phyloP scores from a whole-genome alignment of 2,888 invertebrate species.

The Diarsia rubi region DNA sequence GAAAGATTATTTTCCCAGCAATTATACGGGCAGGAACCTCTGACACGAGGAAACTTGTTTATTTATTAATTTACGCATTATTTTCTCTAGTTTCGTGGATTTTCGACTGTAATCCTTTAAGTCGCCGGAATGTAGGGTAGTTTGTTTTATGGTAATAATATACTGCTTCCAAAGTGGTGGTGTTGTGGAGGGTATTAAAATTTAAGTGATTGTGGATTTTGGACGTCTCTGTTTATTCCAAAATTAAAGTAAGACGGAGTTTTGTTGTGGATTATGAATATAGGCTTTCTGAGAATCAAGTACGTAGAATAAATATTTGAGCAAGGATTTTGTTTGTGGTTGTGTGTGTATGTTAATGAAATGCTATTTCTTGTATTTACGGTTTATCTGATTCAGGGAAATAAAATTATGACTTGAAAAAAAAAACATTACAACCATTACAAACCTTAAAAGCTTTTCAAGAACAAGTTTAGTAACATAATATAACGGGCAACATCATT shows the following conservation, averaged over 20 bases:
- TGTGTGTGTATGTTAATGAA: background rate
- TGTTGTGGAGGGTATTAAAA: slow-evolving; percentile 46
- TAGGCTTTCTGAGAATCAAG: slow-evolving; percentile 7
- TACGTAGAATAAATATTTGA: slow-evolving; percentile 8
- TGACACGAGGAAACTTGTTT: slow-evolving; percentile 60
- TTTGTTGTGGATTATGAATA: slow-evolving; percentile 16
- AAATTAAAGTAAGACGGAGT: slow-evolving; percentile 24
- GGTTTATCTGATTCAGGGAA: background rate
- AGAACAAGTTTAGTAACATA: background rate
- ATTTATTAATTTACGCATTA: slow-evolving; percentile 67
- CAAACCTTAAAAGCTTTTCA: background rate
- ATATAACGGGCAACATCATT: background rate
- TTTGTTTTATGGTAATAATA: slow-evolving; percentile 61
- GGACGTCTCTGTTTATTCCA: slow-evolving; percentile 22
- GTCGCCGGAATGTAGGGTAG: slow-evolving; percentile 52
- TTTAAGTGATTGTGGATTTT: slow-evolving; percentile 57
- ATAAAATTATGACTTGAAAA: background rate
- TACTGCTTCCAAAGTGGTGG: slow-evolving; percentile 39
- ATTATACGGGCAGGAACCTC: slow-evolving; percentile 66
- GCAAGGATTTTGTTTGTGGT: background rate
- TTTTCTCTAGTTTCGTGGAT: slow-evolving; percentile 64
- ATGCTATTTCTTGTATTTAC: background rate
- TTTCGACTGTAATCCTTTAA: slow-evolving; percentile 63
- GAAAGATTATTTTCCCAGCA: slow-evolving; percentile 77
- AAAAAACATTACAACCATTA: background rate